Evolutionary conservation across 1,140 invertebrate species (phyloP).

Genomic region (Wiebesia pumilae): DNA sequence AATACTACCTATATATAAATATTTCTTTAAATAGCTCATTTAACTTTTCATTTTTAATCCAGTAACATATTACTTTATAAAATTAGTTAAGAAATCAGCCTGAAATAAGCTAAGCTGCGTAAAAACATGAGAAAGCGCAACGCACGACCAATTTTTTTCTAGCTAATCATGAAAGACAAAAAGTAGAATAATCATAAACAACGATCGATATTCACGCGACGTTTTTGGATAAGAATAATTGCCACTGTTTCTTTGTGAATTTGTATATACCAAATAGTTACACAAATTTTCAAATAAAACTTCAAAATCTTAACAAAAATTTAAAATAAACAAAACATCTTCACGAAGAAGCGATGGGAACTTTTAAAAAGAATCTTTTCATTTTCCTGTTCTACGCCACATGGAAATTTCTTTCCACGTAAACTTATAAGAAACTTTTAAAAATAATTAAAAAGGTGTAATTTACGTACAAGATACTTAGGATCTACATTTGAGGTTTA

Average conservation of each 20-base stretch:
- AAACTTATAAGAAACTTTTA: neutral
- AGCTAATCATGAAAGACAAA: constrained; percentile 15
- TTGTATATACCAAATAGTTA: neutral
- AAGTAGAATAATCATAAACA: neutral
- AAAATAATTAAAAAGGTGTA: neutral
- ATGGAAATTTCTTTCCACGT: neutral
- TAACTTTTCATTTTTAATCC: neutral
- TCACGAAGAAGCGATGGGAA: neutral
- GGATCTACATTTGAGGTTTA: neutral
- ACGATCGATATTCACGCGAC: constrained; percentile 10
- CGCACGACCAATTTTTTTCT: constrained; percentile 45
- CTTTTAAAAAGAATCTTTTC: neutral
- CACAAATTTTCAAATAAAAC: constrained; percentile 1
- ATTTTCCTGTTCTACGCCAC: neutral
- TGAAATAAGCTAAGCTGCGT: neutral
- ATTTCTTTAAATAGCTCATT: neutral
- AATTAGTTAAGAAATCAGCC: neutral
- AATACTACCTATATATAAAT: neutral
- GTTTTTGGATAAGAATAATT: neutral
- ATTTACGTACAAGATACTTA: neutral
- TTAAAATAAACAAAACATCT: neutral
- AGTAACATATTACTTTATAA: neutral
- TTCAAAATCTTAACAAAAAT: no score
- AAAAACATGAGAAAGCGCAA: neutral
- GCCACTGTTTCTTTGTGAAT: neutral